Evolutionary conservation across 2,797 vertebrate species (phyloP), one percentile per base, ranked within the genome.

Genomic region (Centropyge bicolor): DNA sequence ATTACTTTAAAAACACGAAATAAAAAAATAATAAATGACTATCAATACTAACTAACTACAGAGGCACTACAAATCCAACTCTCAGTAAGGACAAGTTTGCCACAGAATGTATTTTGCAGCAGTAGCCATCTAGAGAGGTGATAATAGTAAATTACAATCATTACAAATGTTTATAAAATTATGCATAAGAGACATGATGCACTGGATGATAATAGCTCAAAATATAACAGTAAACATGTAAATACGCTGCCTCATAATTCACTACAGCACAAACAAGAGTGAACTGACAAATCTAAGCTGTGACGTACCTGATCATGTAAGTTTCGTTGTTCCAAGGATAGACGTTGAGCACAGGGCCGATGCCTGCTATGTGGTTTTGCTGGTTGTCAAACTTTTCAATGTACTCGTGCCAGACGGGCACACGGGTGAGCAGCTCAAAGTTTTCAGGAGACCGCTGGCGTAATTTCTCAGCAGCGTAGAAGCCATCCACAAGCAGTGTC

Each of bases 251-350:
- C 31, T 54, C 3, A 59, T 48, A 40, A 62, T 38, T 43, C 20
- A 62, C 19, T 10, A 16, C 2, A 16, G 17, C 6, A 62, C 12
- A 64, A 16, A 55, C 2, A 48, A 27, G 7, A 36, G 22, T 24
- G 9, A 36, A 14, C 35, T 22, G 0, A 38, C 20, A 52, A 14
- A n/a, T 41, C 1, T 38, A 41, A 66, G 24, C 0, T 8, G 1
- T 3, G 31, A 55, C 74, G 54, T 89, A 99, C 98, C 97, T 95
- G 54, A 99, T 97, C 91, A 98, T 92, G 92, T 97, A 98, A 0
- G 98, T 80, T 83, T 99, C 97, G 0, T 97, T 96, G 94, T 98
- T 99, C 98, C 98, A 99, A 3, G 98, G 97, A 67, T 98, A 97
- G 54, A 96, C 88, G 2, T 93, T 96, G 75, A 99, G 93, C 80